Base-by-base conservation (phyloP, 1,140 invertebrate species). In the Cotesia vestalis region DNA sequence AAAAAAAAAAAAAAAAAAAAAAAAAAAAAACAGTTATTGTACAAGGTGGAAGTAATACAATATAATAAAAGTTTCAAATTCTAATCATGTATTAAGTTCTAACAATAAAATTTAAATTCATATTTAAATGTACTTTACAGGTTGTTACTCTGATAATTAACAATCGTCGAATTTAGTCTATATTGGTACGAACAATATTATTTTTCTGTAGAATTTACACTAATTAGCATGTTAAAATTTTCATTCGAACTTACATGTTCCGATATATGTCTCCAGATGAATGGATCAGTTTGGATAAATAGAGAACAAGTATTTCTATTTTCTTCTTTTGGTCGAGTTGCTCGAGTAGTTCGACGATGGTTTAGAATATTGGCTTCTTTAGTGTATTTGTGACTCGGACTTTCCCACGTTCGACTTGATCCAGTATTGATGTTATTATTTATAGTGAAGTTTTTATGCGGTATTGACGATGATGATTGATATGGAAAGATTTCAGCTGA, bases 221-320 rank as follows among this genome's bases (percentile, higher is more conserved):
- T n/a, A n/a, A 46, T 34, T 61, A 61, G n/a, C 17, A 60, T 34
- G 63, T 59, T 20, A 36, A 36, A 40, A 60, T n/a, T 52, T 55
- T 53, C 40, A 61, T 40, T n/a, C 60, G 14, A 6, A 76, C 61
- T 78, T 83, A 91, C 90, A 86, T 90, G 89, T 75, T 91, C 89
- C 35, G 88, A 86, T 79, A 98, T 96, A 82, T 98, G 95, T 78
- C 93, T 91, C 96, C 97, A 99, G 80, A 99, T 94, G 71, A 98
- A 92, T 73, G 97, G 97, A 90, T 99, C 98, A 9, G 98, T 98
- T 87, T 98, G 96, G 83, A 99, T 96, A 84, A 96, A 99, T 12
- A 99, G 90, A 38, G 95, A 96, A 85, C 97, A 99, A 4, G 85
- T 87, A 83, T 95, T 95, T 73, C 90, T 91, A 80, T 92, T 92